Evolutionary conservation across 2,113 vertebrate species (phyloP).

Genomic region (Pelecanus crispus): DNA sequence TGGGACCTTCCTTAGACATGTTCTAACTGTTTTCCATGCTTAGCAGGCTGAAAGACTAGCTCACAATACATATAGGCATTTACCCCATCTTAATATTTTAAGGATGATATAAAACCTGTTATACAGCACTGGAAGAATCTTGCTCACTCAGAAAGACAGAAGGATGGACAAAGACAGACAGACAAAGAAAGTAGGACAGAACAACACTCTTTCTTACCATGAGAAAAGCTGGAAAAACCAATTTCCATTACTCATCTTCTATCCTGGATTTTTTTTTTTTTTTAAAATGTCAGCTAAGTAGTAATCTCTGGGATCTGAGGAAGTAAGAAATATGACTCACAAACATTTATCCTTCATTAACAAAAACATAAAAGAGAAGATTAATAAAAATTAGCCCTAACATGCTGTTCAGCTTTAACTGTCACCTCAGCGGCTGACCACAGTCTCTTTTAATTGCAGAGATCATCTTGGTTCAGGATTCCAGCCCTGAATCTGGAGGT

Average conservation of each 20-base stretch:
- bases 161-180: background rate
- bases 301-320: background rate
- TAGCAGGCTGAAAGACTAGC: background rate
- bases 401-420: conserved; percentile 12
- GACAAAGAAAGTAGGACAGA: background rate
- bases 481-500: background rate
- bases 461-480: background rate
- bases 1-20: background rate
- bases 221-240: background rate
- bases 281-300: background rate
- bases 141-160: background rate
- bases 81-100: background rate
- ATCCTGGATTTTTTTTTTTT: background rate
- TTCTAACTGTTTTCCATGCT: background rate
- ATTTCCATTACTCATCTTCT: background rate
- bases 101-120: background rate
- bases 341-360: conserved; percentile 48
- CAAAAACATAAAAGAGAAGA: conserved; percentile 44
- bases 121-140: background rate
- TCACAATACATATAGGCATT: background rate
- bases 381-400: conserved; percentile 34
- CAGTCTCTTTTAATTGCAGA: background rate
- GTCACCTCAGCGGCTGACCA: background rate
- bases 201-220: background rate
- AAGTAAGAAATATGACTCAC: conserved; percentile 22